Evolutionary conservation across 2,888 invertebrate genomes (phyloP).

Genomic region (Eupithecia abbreviata): DNA sequence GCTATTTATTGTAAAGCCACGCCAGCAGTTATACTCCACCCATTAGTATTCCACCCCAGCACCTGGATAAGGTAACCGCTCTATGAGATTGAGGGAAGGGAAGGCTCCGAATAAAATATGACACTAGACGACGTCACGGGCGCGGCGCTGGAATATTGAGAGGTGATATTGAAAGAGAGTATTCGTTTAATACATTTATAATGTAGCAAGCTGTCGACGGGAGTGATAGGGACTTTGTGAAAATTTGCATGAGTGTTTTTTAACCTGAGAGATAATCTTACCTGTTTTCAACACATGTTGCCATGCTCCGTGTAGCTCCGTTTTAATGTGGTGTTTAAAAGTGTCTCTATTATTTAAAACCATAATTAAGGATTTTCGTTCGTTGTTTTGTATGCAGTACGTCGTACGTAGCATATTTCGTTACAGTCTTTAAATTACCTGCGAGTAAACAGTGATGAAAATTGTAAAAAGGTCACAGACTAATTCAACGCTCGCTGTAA

Average conservation of each 20-base stretch:
- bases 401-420: too few species aligned
- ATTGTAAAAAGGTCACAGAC: not conserved
- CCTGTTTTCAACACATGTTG: too few species aligned
- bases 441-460: not conserved
- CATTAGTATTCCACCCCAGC: slow-evolving; percentile 23
- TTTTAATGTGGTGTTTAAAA: too few species aligned
- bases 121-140: slow-evolving; percentile 20
- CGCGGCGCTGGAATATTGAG: slow-evolving; percentile 7
- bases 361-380: too few species aligned
- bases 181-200: not conserved
- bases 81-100: slow-evolving; percentile 27
- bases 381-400: too few species aligned
- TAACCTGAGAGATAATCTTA: not conserved
- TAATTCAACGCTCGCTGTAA: not conserved
- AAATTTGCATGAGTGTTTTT: not conserved
- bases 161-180: slow-evolving; percentile 16
- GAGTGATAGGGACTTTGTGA: not conserved
- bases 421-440: not conserved
- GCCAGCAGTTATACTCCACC: not conserved
- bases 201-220: not conserved
- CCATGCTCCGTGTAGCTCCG: too few species aligned
- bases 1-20: slow-evolving; percentile 7
- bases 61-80: slow-evolving; percentile 15
- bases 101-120: slow-evolving; percentile 25
- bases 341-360: too few species aligned